Evolutionary conservation across 92 coral and sea anemone genomes (phyloP).

Genomic region (Phenganax subtilis): DNA sequence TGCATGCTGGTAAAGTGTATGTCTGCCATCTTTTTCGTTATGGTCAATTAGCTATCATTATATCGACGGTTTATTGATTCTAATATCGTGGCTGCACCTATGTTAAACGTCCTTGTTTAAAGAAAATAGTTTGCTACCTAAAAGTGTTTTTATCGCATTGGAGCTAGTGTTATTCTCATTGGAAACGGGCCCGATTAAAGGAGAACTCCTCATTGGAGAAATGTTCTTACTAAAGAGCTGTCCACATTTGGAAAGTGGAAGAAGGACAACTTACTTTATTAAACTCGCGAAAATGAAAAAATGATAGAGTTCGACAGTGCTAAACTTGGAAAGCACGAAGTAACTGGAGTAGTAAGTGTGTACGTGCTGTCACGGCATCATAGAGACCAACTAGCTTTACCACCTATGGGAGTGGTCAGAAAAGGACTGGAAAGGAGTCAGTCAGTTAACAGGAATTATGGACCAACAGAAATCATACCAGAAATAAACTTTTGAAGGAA

Average conservation of each 20-base stretch:
- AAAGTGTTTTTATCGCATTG: too few relatives aligned
- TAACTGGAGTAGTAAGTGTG: not conserved
- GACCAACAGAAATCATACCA: not conserved
- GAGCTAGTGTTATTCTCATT: too few relatives aligned
- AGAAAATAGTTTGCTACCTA: too few relatives aligned
- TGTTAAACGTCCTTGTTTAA: too few relatives aligned
- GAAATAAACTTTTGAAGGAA: not conserved
- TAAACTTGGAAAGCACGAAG: not conserved
- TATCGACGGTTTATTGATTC: too few relatives aligned
- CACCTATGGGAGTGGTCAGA: not conserved
- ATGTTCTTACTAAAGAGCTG: too few relatives aligned
- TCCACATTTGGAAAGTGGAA: too few relatives aligned
- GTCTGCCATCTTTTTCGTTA: not conserved
- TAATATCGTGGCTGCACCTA: not conserved
- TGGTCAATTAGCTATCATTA: not conserved
- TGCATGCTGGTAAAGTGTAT: too few relatives aligned
- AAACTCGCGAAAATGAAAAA: not conserved
- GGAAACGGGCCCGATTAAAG: too few relatives aligned
- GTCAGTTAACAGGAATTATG: not conserved
- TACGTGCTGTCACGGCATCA: not conserved
- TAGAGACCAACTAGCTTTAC: not conserved
- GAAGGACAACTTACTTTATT: not conserved
- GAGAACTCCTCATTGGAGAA: too few relatives aligned
- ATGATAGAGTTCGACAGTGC: not conserved
- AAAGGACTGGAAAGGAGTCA: not conserved